Conservation (phyloP, 2,888 invertebrate genomes). For the Drosophila niveifrons region DNA sequence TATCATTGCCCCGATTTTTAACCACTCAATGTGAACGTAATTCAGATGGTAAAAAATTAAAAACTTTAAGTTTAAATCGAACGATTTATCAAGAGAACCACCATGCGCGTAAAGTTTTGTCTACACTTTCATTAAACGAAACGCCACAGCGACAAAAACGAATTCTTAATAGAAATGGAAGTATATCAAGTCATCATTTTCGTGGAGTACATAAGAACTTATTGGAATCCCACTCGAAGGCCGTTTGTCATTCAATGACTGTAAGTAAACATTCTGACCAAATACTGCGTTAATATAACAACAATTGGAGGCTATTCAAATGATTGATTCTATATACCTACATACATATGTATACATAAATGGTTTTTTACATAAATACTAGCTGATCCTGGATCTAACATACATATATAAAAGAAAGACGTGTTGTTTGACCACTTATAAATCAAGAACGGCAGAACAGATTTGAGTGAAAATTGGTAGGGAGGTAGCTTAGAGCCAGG, state of each 20-base stretch:
- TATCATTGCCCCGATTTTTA: slow-evolving; percentile 70
- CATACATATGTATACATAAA: no score
- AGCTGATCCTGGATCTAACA: no score
- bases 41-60: slow-evolving; percentile 66
- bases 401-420: no score
- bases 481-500: no score
- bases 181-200: slow-evolving; percentile 89
- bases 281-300: not conserved
- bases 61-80: slow-evolving; percentile 80
- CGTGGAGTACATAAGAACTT: slow-evolving; percentile 92
- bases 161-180: slow-evolving; percentile 86
- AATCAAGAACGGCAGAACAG: no score
- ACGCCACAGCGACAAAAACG: slow-evolving; percentile 60
- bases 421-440: no score
- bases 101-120: slow-evolving; percentile 47
- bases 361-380: no score
- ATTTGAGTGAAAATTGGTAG: no score
- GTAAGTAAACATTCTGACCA: slow-evolving; percentile 87
- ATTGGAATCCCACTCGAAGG: slow-evolving; percentile 90
- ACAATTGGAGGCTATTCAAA: not conserved
- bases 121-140: slow-evolving; percentile 73
- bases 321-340: not conserved
- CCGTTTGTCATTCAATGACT: slow-evolving; percentile 92
- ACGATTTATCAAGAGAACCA: slow-evolving; percentile 52
- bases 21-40: slow-evolving; percentile 43